Conservation (phyloP, 2,113 vertebrate genomes). For the Elachura formosa region DNA sequence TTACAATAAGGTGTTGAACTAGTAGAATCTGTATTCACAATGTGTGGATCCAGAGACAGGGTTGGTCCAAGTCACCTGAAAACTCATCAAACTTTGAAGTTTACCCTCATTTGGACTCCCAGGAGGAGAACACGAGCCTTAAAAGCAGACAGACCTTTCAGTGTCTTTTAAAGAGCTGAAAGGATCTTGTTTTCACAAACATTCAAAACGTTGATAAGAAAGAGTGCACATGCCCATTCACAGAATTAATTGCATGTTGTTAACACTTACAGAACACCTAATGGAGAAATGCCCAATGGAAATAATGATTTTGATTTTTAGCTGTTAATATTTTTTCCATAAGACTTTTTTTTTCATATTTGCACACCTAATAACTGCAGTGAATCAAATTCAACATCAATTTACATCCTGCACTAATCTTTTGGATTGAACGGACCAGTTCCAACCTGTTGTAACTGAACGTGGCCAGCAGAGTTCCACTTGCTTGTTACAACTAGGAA, state of each 20-base stretch:
- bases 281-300: background rate
- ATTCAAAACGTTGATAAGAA: background rate
- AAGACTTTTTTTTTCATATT: slow-evolving; percentile 5
- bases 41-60: background rate
- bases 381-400: slow-evolving; percentile 11
- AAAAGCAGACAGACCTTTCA: background rate
- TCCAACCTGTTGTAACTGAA: background rate
- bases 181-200: background rate
- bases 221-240: background rate
- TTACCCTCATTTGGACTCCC: background rate
- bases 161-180: background rate
- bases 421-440: background rate
- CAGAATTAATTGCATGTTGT: background rate
- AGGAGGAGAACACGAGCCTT: background rate
- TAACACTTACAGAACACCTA: background rate
- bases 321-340: slow-evolving; percentile 6
- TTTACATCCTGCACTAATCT: background rate
- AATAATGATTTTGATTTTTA: background rate
- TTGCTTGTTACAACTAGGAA: background rate
- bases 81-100: background rate
- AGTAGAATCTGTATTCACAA: background rate
- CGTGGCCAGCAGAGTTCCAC: background rate
- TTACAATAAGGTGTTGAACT: background rate
- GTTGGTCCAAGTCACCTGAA: background rate
- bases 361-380: background rate